Percentiles rank a stretch among this genome's conserved stretches.
phyloP scores from a whole-genome alignment of 2,888 invertebrate genomes.

The Scaptomyza tumidula region DNA sequence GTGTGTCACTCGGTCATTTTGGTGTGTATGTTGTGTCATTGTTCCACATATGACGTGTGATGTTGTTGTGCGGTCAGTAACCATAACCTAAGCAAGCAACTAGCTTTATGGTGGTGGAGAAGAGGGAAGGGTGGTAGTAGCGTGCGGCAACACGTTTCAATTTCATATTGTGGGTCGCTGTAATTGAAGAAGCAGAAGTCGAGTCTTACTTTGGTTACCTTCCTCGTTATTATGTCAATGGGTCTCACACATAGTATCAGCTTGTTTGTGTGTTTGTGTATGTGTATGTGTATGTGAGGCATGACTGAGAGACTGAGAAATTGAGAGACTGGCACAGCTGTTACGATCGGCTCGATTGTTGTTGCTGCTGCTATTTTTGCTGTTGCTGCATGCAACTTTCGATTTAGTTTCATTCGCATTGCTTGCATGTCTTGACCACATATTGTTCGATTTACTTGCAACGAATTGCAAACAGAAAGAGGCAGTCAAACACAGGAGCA shows the following conservation, averaged over 20 bases:
- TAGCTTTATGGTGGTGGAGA: conserved; percentile 17
- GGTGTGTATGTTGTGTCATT: conserved; percentile 52
- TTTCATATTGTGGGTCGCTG: conserved; percentile 63
- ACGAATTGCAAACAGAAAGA: conserved; percentile 17
- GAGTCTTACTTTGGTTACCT: conserved; percentile 77
- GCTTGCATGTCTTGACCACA: conserved; percentile 79
- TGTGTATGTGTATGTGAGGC: conserved; percentile 13
- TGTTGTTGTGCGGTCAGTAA: conserved; percentile 42
- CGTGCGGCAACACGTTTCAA: conserved; percentile 51
- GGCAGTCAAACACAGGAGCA: conserved; percentile 4
- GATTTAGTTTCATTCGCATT: conserved; percentile 77
- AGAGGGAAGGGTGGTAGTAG: conserved; percentile 20
- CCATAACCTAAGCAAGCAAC: conserved; percentile 63
- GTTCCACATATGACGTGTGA: conserved; percentile 43
- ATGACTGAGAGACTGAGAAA: conserved; percentile 16
- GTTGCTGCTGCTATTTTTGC: conserved; percentile 39
- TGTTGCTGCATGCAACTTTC: conserved; percentile 74
- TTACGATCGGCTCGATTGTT: conserved; percentile 58
- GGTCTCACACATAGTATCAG: conserved; percentile 57
- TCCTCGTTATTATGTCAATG: conserved; percentile 84
- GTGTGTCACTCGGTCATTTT: conserved; percentile 75
- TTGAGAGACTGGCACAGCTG: conserved; percentile 53
- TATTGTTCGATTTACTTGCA: conserved; percentile 59
- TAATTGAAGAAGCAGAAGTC: conserved; percentile 66
- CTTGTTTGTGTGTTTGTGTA: conserved; percentile 6